Percentiles rank a stretch among this genome's conserved stretches.
phyloP scores from a whole-genome alignment of 1,140 invertebrate species.

The Homarus americanus region DNA sequence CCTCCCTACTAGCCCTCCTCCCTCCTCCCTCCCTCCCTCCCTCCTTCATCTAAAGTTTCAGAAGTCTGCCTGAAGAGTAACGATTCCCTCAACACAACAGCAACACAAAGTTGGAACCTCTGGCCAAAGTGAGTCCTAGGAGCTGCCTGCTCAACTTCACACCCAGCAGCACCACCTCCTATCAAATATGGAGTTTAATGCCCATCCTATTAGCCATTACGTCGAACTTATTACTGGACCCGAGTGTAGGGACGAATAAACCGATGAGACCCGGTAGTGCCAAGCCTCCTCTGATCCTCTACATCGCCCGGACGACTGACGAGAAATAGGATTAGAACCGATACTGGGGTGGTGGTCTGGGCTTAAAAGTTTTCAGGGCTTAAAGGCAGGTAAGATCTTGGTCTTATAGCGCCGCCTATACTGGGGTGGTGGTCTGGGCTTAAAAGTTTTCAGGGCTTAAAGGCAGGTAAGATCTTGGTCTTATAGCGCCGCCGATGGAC shows the following conservation, averaged over 20 bases:
- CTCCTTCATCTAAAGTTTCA: too few species aligned
- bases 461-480: neutral
- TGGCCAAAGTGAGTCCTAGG: neutral
- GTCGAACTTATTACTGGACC: conserved; percentile 37
- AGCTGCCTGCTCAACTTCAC: neutral
- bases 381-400: neutral
- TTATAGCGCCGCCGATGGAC: neutral
- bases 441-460: neutral
- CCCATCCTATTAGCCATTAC: conserved; percentile 56
- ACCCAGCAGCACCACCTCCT: conserved; percentile 19
- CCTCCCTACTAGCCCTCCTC: too few species aligned
- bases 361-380: neutral
- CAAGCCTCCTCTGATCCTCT: neutral
- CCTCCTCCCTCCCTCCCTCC: too few species aligned
- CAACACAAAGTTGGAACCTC: conserved; percentile 28
- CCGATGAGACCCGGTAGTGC: neutral
- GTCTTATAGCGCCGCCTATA: neutral
- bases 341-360: neutral
- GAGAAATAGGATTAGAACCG: conserved; percentile 19
- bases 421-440: neutral
- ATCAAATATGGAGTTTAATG: conserved; percentile 55
- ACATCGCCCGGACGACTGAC: neutral
- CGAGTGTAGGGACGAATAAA: conserved; percentile 38
- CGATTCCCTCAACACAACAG: neutral
- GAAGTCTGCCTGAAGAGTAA: too few species aligned